Evolutionary conservation across 2,113 vertebrate genomes (phyloP), one percentile per base, ranked within the genome.

Genomic region (Laticauda colubrina): DNA sequence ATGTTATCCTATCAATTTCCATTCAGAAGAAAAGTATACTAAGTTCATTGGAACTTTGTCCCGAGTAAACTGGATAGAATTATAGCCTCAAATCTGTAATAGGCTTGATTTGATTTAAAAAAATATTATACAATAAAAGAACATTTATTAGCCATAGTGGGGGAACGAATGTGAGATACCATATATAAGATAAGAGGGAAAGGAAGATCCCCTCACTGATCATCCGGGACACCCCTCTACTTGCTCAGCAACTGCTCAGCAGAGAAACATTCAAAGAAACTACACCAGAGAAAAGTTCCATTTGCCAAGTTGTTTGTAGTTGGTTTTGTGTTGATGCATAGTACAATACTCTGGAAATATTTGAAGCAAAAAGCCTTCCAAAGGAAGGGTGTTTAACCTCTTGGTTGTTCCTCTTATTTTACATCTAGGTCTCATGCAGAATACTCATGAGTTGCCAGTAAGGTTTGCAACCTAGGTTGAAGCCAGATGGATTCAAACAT

Each of bases 191-290:
- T 43, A 94, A 45, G 43, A 14, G 56, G 0, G 39, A 0, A 91
- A 0, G 23, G 61, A 51, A 51, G 48, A 26, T 91, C 48, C n/a
- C 2, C n/a, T 0, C 9, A 0, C 11, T 1, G 55, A 94, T 88
- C 9, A 10, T 94, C 48, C 20, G 26, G 24, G 43, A 4, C 51
- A 85, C 21, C 15, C 7, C 75, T 64, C 34, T 29, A 88, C 43
- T 59, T 86, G 39, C 90, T 86, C 59, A 91, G 81, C 90, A 91
- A 91, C 39, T 18, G 26, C 55, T 56, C 85, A 26, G 21, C 20
- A 75, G 24, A 91, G 54, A 87, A 91, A 59, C 81, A 23, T n/a
- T 91, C 90, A 57, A 26, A 91, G 39, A 86, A 55, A 21, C 81
- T 85, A 57, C 23, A 90, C 3, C 29, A 81, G n/a, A 75, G 18